Evolutionary conservation across 2,888 invertebrate genomes (phyloP).

Genomic region (Tipula lateralis): DNA sequence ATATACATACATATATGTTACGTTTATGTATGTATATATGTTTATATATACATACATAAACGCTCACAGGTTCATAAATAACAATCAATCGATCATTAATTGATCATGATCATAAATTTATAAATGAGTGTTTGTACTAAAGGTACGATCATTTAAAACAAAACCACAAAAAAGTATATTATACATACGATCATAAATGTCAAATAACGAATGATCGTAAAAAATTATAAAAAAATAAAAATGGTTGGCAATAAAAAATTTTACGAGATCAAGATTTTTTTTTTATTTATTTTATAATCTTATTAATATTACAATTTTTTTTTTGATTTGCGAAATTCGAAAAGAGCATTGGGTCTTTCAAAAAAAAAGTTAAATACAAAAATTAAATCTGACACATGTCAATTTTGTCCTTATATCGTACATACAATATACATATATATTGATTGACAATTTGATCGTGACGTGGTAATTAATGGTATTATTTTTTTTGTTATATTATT

Average conservation of each 20-base stretch:
- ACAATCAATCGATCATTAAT: conserved; percentile 19
- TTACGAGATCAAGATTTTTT: not conserved
- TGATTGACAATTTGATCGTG: not conserved
- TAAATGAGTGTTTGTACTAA: not conserved
- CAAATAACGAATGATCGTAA: conserved; percentile 19
- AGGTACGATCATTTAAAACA: not conserved
- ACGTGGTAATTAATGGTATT: not conserved
- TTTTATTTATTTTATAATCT: not conserved
- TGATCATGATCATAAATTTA: not conserved
- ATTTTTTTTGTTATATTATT: conserved; percentile 27
- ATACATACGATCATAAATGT: not conserved
- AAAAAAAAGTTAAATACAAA: not conserved
- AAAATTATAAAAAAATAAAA: not conserved
- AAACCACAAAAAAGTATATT: not conserved
- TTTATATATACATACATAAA: not conserved
- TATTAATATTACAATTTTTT: not conserved
- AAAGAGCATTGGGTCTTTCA: not conserved
- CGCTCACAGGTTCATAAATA: not conserved
- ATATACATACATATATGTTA: not conserved
- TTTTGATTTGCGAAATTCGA: not conserved
- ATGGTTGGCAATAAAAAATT: not conserved
- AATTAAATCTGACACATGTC: not conserved
- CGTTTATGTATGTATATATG: not conserved
- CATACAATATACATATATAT: too few species aligned
- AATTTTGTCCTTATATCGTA: conserved; percentile 3